Evolutionary conservation across 2,797 vertebrate genomes (phyloP), one percentile per base, ranked within the genome.

Genomic region (Epinephelus awoara): DNA sequence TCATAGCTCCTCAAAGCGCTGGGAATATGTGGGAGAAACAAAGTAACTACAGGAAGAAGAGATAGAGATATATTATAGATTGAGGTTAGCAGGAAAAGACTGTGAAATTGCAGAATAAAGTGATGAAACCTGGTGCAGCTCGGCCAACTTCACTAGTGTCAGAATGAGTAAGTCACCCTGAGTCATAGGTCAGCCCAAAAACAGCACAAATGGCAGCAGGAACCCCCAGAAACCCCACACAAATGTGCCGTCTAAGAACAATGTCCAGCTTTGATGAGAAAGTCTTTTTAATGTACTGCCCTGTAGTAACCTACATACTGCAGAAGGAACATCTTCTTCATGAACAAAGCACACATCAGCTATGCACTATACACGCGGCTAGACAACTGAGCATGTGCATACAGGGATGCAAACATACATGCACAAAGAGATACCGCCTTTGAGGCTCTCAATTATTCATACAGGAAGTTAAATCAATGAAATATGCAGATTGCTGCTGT

Each of bases 361-460:
- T 55, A 61, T 61, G 50, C 64, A 67, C 15, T 23, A 25, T 44
- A 27, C 49, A 55, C 44, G 54, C 17, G 17, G 65, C 42, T 2
- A 79, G 50, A 70, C 73, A 63, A 47, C 49, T 70, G 57, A 74
- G 65, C 54, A 23, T 54, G 47, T 69, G 69, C 68, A 70, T 70
- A 68, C 83, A 77, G 81, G 77, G 59, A 73, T 73, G 71, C 64
- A 77, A 73, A 88, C 49, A 88, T 75, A 74, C 58, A 77, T 69
- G 79, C 49, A 64, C 69, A 75, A 12, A 23, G 58, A 84, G 46
- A 73, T 34, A 42, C 63, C 77, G 55, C 70, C 63, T 86, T 59
- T 46, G 18, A 67, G 79, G 56, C 40, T 84, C 71, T 94, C 89
- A 91, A 93, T 95, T 93, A 94, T 95, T 95, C 84, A 95, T 91